A percentile compares a stretch with the other conserved stretches of the same genome.
phyloP scores from a whole-genome alignment of 2,797 vertebrate species.

The Enoplosus armatus region DNA sequence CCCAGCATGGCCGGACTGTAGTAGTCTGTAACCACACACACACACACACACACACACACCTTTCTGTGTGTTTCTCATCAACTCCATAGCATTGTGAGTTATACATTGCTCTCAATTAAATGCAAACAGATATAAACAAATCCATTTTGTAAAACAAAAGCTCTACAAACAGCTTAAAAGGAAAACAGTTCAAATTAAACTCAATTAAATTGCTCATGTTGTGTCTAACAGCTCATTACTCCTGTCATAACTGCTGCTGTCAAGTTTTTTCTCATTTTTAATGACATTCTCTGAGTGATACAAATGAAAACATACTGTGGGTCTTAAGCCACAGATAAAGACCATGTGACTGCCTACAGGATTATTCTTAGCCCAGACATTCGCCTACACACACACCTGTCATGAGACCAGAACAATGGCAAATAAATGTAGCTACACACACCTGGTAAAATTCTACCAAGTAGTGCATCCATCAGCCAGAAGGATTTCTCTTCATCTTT shows the following conservation, averaged over 20 bases:
- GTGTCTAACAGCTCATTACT: not conserved
- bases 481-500: slow-evolving; percentile 97
- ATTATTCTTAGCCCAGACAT: slow-evolving; percentile 60
- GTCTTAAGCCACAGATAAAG: slow-evolving; percentile 58
- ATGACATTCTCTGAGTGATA: not conserved
- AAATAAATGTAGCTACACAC: slow-evolving; percentile 10
- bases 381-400: not conserved
- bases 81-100: not conserved
- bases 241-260: not conserved
- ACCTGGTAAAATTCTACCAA: slow-evolving; percentile 81
- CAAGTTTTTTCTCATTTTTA: not conserved
- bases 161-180: not conserved
- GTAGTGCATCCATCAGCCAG: slow-evolving; percentile 95
- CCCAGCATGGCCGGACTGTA: slow-evolving; percentile 94
- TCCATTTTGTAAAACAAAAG: not conserved
- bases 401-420: not conserved
- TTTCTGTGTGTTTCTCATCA: too few relatives aligned
- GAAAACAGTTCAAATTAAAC: not conserved
- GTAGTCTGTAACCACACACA: slow-evolving; percentile 86
- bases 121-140: not conserved
- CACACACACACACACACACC: slow-evolving; percentile 14
- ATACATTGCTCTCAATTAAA: not conserved
- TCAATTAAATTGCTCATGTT: too few relatives aligned
- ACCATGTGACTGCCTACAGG: slow-evolving; percentile 56
- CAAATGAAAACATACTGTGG: not conserved